Base-by-base conservation (phyloP, 2,113 vertebrate species). In the Alectura lathami region DNA sequence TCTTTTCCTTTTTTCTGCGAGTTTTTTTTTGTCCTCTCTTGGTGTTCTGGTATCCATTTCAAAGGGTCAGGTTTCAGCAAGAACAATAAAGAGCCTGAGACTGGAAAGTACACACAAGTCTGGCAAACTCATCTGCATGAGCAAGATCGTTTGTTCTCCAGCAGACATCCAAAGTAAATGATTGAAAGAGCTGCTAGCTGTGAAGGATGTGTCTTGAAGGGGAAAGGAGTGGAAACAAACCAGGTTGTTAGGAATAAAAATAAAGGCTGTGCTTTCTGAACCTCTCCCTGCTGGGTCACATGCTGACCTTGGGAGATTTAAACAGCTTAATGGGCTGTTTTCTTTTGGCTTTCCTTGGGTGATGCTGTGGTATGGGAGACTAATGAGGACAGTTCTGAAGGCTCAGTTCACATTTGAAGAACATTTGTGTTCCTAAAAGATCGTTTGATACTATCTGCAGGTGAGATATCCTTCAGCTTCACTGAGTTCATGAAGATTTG, bases 41-140 rank as follows among this genome's bases (percentile, higher is more conserved):
- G 97, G 93, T 98, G 97, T 98, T 96, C 97, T 98, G 94, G 97
- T 98, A 98, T 98, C 98, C 98, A 98, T 98, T 98, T 98, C 98
- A 98, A 96, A 98, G 98, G 96, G 97, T 99, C 98, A 98, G 97
- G 97, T 99, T 99, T 99, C 99, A 98, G 92, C 89, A 96, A 98
- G 98, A 98, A 99, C 98, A 99, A 99, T 98, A 98, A 98, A 98
- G 97, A 92, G 97, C 93, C 97, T 92, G 97, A 98, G 98, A 98
- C 98, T 97, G 98, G 97, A 98, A 97, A 98, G 98, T 98, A 98
- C 98, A 98, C 98, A 98, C 97, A 96, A 97, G 98, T 98, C 98
- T 98, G 98, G 98, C 98, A 98, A 97, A 98, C 98, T 98, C 98
- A 98, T 99, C 98, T 98, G 96, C 98, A 94, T 96, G 97, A 97